These are phyloP conservation scores for Tiaroga cobitis DNA, from an alignment of 2,797 vertebrate species.

Conservation along the genomic window DNA sequence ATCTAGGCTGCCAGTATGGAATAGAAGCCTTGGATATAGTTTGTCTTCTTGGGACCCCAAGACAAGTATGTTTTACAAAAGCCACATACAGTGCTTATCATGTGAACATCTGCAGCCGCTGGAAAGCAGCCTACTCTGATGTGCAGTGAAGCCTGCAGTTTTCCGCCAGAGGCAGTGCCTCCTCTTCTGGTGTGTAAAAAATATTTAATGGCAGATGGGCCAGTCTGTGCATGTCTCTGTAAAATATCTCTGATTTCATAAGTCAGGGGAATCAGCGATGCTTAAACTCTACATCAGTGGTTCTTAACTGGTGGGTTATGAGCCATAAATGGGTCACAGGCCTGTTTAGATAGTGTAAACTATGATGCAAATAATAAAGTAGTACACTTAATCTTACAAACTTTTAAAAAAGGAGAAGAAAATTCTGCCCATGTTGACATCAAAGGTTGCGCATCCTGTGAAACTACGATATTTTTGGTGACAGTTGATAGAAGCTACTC, in stretches of 20 bases:
- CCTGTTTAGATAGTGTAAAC: background rate
- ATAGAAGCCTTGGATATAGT: background rate
- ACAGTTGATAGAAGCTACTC: background rate
- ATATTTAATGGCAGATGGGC: background rate
- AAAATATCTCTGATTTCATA: background rate
- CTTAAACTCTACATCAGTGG: constrained; percentile 6
- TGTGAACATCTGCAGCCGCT: constrained; percentile 15
- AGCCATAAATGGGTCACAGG: background rate
- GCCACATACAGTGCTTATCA: background rate
- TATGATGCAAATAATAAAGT: background rate
- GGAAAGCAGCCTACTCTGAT: background rate
- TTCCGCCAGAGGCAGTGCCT: constrained; percentile 15
- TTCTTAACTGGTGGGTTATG: background rate
- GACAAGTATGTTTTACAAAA: background rate
- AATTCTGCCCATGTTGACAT: background rate
- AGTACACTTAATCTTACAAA: background rate
- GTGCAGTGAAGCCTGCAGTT: constrained; percentile 11
- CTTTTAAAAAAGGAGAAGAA: background rate
- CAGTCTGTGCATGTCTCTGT: background rate
- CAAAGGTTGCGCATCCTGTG: background rate
- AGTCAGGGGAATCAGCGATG: background rate
- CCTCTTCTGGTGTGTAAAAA: background rate
- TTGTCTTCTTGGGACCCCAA: background rate
- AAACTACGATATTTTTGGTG: background rate
- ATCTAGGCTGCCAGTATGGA: background rate